Base-by-base conservation (phyloP, 2,888 invertebrate genomes). In the Pediacus dermestoides region DNA sequence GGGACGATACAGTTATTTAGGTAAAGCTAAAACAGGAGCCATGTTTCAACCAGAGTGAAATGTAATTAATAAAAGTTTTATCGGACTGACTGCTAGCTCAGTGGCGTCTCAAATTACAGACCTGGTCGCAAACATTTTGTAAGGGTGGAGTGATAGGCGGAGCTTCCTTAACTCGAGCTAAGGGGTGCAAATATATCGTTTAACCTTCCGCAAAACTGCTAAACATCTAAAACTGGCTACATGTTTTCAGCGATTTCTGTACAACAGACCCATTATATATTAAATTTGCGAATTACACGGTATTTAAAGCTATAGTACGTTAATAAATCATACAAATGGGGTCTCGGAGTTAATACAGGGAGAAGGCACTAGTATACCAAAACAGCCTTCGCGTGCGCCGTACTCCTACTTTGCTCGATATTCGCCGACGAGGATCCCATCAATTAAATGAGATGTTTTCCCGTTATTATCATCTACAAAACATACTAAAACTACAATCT, bases 281-380 rank as follows among this genome's bases (percentile, higher is more conserved):
- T 78, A 78, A 79, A 71, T 80, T 80, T 80, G 79, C 79, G 80
- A 80, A 81, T 81, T 81, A 81, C 80, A 80, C 74, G 80, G 78
- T 78, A 80, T 80, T 81, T 81, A 80, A 77, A 77, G 75, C 77
- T 77, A 77, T 77, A 77, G 75, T 77, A 77, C 73, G 70, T 70
- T 73, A 70, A 78, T 79, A 79, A 80, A 80, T 80, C 78, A 79
- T 74, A 63, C 58, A 63, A 67, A 66, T 67, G 57, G 65, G 67
- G 64, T 66, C 61, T 65, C 55, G 60, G 62, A 67, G 67, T 69
- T 68, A 68, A 67, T 68, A 63, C 66, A 63, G 58, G 60, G 60
- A 54, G 58, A 54, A 56, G 61, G 57, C 55, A 48, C 21, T 18
- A 18, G 31, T 42, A 18, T 16, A 34, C 31, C 41, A 41, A 44